Base-by-base conservation (phyloP, 2,797 vertebrate species). In the Arvicola amphibius region DNA sequence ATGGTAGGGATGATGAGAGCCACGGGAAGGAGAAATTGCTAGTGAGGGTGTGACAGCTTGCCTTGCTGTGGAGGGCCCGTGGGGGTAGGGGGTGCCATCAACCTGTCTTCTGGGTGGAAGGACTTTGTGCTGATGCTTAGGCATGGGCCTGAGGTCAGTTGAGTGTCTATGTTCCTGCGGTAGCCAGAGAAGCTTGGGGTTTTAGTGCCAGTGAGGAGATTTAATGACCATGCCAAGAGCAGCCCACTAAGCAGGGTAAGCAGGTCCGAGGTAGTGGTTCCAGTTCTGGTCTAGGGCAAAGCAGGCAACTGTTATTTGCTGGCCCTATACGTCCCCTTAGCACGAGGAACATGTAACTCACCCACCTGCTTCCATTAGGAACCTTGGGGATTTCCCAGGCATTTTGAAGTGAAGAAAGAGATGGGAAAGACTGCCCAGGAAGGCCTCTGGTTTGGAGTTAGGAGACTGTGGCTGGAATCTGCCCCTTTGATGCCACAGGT, bases 351-450 rank as follows among this genome's bases (percentile, higher is more conserved):
- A 29, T 34, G 78, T 51, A 59, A 79, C 43, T 46, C 23, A 80
- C 12, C 56, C 4, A 48, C 32, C 53, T 56, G 59, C 46, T 93
- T 29, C 81, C 67, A 23, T 65, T 4, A 51, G 74, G 71, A 84
- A 48, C 51, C 32, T 32, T 40, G 25, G 65, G 69, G 89, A 61
- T 74, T 56, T 48, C 43, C n/a, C 67, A 48, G 71, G 59, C 53
- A 79, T 86, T 86, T 83, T 19, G 77, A 89, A 85, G 32, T 67
- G 53, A 97, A 91, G 25, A 23, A 71, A 59, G 88, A 73, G 43
- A 78, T 63, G 43, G 10, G 12, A 81, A 92, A 81, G 37, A 34
- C 59, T 65, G 71, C 48, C 48, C 27, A 40, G 32, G 16, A 13
- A 46, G 63, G 16, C 25, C 71, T 27, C 71, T 25, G 23, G 29